phyloP scores from a whole-genome alignment of 2,888 invertebrate species.

The Pristionchus maxplancki region DNA sequence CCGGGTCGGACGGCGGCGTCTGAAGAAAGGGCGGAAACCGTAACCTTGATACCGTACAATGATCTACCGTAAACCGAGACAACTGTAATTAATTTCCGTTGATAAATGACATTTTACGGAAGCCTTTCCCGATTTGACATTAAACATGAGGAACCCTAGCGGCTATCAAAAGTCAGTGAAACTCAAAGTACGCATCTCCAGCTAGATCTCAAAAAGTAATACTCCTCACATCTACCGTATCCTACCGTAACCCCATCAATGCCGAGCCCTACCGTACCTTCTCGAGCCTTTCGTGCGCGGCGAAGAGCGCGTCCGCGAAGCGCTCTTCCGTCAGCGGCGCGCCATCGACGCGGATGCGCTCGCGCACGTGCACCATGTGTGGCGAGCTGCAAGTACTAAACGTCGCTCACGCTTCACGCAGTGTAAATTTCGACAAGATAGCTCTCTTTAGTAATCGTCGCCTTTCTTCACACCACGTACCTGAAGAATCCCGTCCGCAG shows the following conservation, averaged over 20 bases:
- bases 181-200: too few relatives aligned
- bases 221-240: background rate
- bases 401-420: background rate
- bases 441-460: background rate
- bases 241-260: background rate
- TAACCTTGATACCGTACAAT: background rate
- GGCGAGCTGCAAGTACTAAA: slow-evolving; percentile 86
- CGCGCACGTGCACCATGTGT: slow-evolving; percentile 91
- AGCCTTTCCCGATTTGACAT: too few relatives aligned
- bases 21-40: background rate
- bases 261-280: slow-evolving; percentile 51
- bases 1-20: background rate
- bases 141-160: too few relatives aligned
- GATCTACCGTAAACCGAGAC: too few relatives aligned
- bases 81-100: too few relatives aligned
- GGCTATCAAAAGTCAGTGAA: too few relatives aligned
- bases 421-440: background rate
- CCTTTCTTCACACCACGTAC: slow-evolving; percentile 66
- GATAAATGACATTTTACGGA: too few relatives aligned
- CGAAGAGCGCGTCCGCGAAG: slow-evolving; percentile 89
- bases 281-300: slow-evolving; percentile 64
- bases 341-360: slow-evolving; percentile 92
- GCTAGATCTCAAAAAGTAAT: too few relatives aligned
- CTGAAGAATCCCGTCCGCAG: slow-evolving; percentile 91
- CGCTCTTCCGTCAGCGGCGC: slow-evolving; percentile 84